phyloP scores from a whole-genome alignment of 2,888 invertebrate species.

The Strigamia maritima region DNA sequence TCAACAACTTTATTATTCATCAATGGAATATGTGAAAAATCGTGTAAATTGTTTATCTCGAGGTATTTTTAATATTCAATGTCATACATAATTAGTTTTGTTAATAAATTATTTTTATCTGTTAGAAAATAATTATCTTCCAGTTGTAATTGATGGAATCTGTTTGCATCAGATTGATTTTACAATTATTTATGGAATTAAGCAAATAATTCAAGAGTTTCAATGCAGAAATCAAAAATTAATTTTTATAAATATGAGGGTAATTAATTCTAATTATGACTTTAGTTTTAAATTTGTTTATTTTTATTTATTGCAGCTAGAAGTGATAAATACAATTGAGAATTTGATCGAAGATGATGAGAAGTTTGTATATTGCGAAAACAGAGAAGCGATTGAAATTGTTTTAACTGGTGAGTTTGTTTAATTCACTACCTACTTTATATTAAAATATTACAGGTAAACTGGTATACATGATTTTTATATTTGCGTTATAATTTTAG shows the following conservation, averaged over 20 bases:
- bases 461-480: background rate
- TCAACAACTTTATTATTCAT: conserved; percentile 46
- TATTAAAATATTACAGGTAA: background rate
- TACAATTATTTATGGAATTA: conserved; percentile 42
- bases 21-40: conserved; percentile 46
- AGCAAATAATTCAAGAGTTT: conserved; percentile 42
- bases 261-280: background rate
- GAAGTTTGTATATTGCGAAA: conserved; percentile 34
- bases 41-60: conserved; percentile 41
- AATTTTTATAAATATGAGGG: conserved; percentile 41
- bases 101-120: background rate
- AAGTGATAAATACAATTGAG: conserved; percentile 35
- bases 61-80: background rate
- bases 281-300: background rate
- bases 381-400: conserved; percentile 35
- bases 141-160: conserved; percentile 42
- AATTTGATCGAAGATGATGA: conserved; percentile 2
- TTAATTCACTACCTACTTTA: no score
- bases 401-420: conserved; percentile 28
- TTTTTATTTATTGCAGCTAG: conserved; percentile 33
- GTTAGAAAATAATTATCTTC: conserved; percentile 18
- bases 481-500: background rate
- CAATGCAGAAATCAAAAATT: conserved; percentile 41
- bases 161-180: conserved; percentile 41
- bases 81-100: background rate